phyloP scores from a whole-genome alignment of 1,140 invertebrate genomes.

The Eupristina koningsbergeri region DNA sequence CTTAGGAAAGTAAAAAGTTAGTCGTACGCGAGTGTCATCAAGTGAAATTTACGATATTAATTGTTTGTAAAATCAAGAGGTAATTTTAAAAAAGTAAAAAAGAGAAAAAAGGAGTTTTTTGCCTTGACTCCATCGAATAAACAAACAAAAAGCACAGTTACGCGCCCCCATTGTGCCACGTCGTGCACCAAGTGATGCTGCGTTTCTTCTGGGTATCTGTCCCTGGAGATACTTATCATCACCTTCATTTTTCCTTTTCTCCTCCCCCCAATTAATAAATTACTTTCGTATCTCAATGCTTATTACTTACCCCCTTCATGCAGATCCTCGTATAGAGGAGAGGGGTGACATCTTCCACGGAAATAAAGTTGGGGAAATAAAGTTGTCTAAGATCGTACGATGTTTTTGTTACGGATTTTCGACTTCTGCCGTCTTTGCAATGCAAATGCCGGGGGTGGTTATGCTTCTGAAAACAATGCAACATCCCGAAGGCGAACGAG shows the following conservation, averaged over 20 bases:
- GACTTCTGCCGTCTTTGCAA: not conserved
- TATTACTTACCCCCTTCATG: not conserved
- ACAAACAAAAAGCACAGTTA: too few species aligned
- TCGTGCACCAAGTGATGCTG: not conserved
- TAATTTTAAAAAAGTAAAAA: too few species aligned
- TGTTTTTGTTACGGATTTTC: slow-evolving; percentile 14
- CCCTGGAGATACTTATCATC: not conserved
- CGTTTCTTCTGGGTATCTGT: not conserved
- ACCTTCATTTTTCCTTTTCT: not conserved
- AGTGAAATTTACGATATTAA: not conserved
- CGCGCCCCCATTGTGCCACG: not conserved
- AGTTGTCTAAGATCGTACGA: not conserved
- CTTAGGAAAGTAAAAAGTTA: too few species aligned
- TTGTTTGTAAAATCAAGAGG: too few species aligned
- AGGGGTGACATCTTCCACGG: too few species aligned
- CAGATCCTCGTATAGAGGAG: not conserved
- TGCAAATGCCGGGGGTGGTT: not conserved
- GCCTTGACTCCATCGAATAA: too few species aligned
- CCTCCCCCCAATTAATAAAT: not conserved
- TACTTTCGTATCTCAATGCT: not conserved
- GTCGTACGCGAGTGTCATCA: not conserved
- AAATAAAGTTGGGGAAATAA: not conserved
- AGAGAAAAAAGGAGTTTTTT: too few species aligned
- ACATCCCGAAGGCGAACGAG: not conserved
- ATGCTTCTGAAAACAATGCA: not conserved